Evolutionary conservation across 2,888 invertebrate species (phyloP).

Genomic region (Nephrocerus scutellatus): DNA sequence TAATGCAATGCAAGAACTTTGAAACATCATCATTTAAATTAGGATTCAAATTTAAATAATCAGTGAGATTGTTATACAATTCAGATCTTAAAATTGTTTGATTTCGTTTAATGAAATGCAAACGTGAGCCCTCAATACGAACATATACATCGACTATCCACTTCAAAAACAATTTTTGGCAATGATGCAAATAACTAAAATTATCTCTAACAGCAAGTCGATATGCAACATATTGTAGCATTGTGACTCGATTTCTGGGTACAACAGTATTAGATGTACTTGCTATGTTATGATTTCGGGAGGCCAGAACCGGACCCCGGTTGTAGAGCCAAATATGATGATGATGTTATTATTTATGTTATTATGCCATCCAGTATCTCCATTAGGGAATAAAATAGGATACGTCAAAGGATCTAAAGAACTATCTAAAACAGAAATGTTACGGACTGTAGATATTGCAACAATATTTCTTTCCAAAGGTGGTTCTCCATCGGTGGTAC

Average conservation of each 20-base stretch:
- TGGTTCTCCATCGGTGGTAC: constrained; percentile 14
- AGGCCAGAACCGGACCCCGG: background rate
- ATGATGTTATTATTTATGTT: too few relatives aligned
- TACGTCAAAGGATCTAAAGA: constrained; percentile 19
- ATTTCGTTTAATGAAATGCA: constrained; percentile 13
- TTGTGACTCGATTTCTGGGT: constrained; percentile 5
- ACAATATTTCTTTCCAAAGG: constrained; percentile 16
- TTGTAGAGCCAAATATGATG: too few relatives aligned
- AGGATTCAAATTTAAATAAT: constrained; percentile 8
- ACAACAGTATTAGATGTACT: constrained; percentile 2
- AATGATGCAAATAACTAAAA: too few relatives aligned
- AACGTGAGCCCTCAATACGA: constrained; percentile 9
- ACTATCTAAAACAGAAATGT: constrained; percentile 18
- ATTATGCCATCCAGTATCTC: too few relatives aligned
- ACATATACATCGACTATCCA: constrained; percentile 12
- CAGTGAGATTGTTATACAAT: constrained; percentile 11
- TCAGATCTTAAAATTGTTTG: constrained; percentile 7
- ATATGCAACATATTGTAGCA: constrained; percentile 8
- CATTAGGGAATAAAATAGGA: constrained; percentile 20
- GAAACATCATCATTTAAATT: background rate
- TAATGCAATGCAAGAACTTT: constrained; percentile 8
- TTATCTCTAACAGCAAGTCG: constrained; percentile 5
- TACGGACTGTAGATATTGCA: constrained; percentile 10
- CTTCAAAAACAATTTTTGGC: constrained; percentile 7
- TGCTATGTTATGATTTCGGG: constrained; percentile 9